Base-by-base conservation (phyloP, 2,888 invertebrate species). In the Pteria penguin region DNA sequence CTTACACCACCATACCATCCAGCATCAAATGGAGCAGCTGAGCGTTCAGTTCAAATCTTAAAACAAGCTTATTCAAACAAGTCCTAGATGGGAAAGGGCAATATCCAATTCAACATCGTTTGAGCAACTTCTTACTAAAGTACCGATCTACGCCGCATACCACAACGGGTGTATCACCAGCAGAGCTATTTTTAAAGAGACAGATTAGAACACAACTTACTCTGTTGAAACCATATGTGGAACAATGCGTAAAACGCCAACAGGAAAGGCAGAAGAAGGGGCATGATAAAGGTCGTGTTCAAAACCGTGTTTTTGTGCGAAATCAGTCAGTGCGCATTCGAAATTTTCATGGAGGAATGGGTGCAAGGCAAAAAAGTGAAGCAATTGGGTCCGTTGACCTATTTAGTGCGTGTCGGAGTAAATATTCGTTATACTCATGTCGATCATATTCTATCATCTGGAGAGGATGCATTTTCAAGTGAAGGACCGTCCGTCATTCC, bases 1-100 rank as follows among this genome's bases (percentile, higher is more conserved):
- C 29, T 66, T 5, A n/a, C 36, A n/a, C 73, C 80, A 14, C 65
- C 77, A 1, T 81, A 76, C 52, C 79, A 77, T 54, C 77, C 77
- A 14, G 36, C 61, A 14, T 74, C 76, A 14, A 80, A 82, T 69
- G 78, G 80, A 26, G 61, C 65, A 52, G 81, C 78, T 5, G 80
- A 81, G 54, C 31, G 81, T 8, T 26, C 5, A n/a, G 80, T 80
- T 2, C 74, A 75, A 65, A 70, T 70, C 29, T 27, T 80, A 4
- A 80, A 80, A 65, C 45, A 27, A 33, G 63, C 8, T 54, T 78
- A n/a, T 71, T 67, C 33, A 75, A 62, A 57, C 72, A 74, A 36
- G 61, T 61, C 4, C 58, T 60, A 36, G 67, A 68, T 24, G 66
- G 31, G n/a, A 62, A 36, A 8, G 58, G 52, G 74, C 61, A 36